Evolutionary conservation across 2,888 invertebrate genomes (phyloP), one percentile per base, ranked within the genome.

Genomic region (Patella depressa): DNA sequence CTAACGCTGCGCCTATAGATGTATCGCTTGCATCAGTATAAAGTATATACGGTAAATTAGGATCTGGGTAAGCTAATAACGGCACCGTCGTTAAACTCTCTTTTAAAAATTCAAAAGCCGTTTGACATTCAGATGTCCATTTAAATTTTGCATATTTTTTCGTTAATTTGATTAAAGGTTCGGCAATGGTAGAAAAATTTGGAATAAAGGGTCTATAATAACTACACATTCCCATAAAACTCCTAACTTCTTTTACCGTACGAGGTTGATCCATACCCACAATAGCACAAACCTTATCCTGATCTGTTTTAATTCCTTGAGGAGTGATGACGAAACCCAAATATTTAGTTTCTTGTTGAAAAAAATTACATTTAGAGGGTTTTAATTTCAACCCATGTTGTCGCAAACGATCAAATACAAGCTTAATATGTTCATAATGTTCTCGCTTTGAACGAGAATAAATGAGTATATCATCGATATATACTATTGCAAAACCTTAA

Each of bases 391-490:
- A 11, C 34, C 73, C 17, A 59, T n/a, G 14, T 29, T 55, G 34
- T 73, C 73, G 12, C 34, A 57, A 55, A 29, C 59, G 1, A 19
- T 17, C 19, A 59, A 59, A 15, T 3, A 14, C 3, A 15, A 7
- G 2, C 17, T 57, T 17, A 15, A 57, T 15, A 15, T 17, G 57
- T 57, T 15, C 14, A 15, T 15, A 57, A 57, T 57, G 57, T 57
- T 57, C 57, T 24, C 81, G 78, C 17, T 75, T 15, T 11, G 78
- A 76, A 29, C 70, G 34, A 12, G 74, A 75, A 29, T 78, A 80
- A 24, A 81, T 78, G 1, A 83, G 24, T 53, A 83, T 77, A 53
- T 83, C 80, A 71, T 84, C 81, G 1, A 82, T 57, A 59, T 81
- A 80, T 2, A 74, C 73, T 1, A 74, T 70, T 4, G 78, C 73